Percentiles rank a stretch among this genome's conserved stretches.
Evolutionary conservation across 2,888 invertebrate species (phyloP).

Genomic region (Dasypogon diadema): DNA sequence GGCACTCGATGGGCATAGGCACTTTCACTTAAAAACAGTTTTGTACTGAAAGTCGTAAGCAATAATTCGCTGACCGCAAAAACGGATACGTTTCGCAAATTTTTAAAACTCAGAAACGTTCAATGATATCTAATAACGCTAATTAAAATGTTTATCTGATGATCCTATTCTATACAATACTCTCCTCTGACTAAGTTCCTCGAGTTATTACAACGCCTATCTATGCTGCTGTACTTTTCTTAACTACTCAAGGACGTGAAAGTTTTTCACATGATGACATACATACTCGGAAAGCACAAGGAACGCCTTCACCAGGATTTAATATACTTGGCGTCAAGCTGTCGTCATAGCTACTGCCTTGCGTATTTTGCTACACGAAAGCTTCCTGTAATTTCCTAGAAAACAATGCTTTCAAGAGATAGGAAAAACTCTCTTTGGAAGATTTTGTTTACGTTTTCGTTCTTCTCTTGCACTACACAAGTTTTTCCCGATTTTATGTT

Average conservation of each 20-base stretch:
- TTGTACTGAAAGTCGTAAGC: not conserved
- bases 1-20: conserved; percentile 68
- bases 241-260: conserved; percentile 31
- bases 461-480: too few species aligned
- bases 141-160: not conserved
- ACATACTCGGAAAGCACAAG: conserved; percentile 21
- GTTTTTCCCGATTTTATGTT: too few species aligned
- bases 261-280: conserved; percentile 8
- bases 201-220: not conserved
- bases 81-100: not conserved
- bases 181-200: conserved; percentile 7
- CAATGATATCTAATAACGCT: not conserved
- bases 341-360: conserved; percentile 49
- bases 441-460: too few species aligned
- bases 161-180: not conserved
- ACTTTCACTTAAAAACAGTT: not conserved
- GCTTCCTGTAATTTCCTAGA: too few species aligned
- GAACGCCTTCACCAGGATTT: not conserved
- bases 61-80: too few species aligned
- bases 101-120: conserved; percentile 4
- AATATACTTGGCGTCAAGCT: conserved; percentile 23
- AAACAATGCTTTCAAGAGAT: too few species aligned
- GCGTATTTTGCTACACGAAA: conserved; percentile 6
- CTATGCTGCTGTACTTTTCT: not conserved
- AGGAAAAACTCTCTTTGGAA: too few species aligned